Evolutionary conservation across 2,797 vertebrate species (phyloP), one percentile per base, ranked within the genome.

Genomic region (Pelochelys cantorii): DNA sequence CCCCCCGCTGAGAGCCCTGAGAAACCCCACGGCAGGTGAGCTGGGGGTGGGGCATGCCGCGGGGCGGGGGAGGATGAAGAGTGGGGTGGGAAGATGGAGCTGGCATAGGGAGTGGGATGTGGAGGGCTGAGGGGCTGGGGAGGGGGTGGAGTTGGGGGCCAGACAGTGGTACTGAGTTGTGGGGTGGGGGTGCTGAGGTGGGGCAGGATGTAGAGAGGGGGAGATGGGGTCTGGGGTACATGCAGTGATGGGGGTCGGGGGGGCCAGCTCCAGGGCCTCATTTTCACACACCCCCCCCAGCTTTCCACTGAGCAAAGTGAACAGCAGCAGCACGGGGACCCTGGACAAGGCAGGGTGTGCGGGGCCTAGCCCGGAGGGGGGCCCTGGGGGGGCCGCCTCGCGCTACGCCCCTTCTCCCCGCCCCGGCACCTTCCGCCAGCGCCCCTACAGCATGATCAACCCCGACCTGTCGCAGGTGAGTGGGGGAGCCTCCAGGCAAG

Each of bases 371-470:
- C 93, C 94, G 15, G 97, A 98, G 59, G 97, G 90, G 84, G 97
- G 97, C 0, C 98, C 98, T 71, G 98, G 98, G 0, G 83, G 79
- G 22, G 98, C 98, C 87, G 97, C 98, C 55, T 97, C 98, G 81
- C 95, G 82, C 56, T 96, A 97, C 25, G 89, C 98, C 74, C 97
- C 98, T 77, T 97, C 98, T 2, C 98, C 98, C 80, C 98, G 98
- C 86, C 96, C 98, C 93, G 98, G 98, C 97, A 98, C 98, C 83
- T 98, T 98, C 97, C 98, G 98, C 52, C 98, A 98, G 0, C 98
- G 98, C 48, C 98, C 98, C 0, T 99, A 98, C 97, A 99, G 98
- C 97, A 98, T 99, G 98, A 98, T 98, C 65, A 97, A 97, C 90
- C 97, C 98, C 1, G 98, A 98, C 96, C 98, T 97, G 94, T 97